Conservation (phyloP, 2,797 vertebrate genomes). For the Pipistrellus nathusii region DNA sequence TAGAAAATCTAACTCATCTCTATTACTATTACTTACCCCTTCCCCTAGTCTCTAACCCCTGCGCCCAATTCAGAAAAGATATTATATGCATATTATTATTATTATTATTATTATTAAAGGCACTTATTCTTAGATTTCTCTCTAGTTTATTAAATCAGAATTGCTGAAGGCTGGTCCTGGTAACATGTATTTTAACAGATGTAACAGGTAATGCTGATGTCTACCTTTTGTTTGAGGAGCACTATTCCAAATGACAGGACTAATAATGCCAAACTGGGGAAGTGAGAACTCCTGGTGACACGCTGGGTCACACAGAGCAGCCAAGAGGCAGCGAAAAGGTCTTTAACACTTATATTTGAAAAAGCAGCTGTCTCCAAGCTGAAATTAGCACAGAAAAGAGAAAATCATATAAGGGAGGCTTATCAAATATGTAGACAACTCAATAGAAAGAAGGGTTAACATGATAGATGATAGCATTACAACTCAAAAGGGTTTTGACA, state of each 20-base stretch:
- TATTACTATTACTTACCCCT: background rate
- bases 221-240: background rate
- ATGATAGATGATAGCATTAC: constrained; percentile 76
- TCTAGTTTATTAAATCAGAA: background rate
- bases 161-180: background rate
- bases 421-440: constrained; percentile 70
- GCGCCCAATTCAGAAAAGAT: constrained; percentile 16
- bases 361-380: constrained; percentile 66
- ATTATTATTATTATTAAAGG: background rate
- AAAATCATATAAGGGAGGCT: constrained; percentile 57
- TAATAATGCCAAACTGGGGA: background rate
- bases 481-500: constrained; percentile 72
- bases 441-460: constrained; percentile 61
- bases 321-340: background rate
- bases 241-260: background rate
- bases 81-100: background rate
- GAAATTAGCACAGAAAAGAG: constrained; percentile 63
- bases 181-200: background rate
- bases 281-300: background rate
- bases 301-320: background rate
- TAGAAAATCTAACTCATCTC: background rate
- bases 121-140: background rate
- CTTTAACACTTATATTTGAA: constrained; percentile 61
- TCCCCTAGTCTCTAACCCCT: too few species aligned
- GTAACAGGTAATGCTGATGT: background rate